phyloP scores from a whole-genome alignment of 2,113 vertebrate species.

The Catharus fuscescens region DNA sequence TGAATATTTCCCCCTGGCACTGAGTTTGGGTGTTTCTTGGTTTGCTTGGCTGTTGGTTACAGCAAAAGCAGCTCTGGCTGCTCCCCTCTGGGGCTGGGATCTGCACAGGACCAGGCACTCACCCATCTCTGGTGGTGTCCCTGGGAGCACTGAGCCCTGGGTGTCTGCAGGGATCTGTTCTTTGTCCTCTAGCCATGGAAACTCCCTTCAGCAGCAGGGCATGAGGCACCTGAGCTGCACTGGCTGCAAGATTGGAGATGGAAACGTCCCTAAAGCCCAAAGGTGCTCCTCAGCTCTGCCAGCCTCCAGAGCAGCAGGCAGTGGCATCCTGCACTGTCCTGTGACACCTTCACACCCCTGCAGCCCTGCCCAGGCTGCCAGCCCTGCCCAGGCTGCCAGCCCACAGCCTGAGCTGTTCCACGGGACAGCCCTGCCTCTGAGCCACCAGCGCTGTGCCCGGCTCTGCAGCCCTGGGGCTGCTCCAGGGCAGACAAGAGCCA shows the following conservation, averaged over 20 bases:
- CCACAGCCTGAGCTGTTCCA: too few species aligned
- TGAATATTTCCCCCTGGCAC: not conserved
- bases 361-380: too few species aligned
- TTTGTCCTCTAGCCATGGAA: not conserved
- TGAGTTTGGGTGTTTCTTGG: rapidly evolving
- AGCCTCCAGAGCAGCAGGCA: not conserved
- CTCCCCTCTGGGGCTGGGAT: not conserved
- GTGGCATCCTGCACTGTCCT: not conserved
- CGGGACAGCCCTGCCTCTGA: too few species aligned
- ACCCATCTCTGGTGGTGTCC: rapidly evolving
- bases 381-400: not conserved
- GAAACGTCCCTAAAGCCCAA: not conserved
- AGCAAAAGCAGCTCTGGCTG: not conserved
- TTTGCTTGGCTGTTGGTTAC: not conserved
- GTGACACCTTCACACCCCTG: rapidly evolving
- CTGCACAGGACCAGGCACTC: not conserved
- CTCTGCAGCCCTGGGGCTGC: too few species aligned
- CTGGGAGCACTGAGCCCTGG: rapidly evolving
- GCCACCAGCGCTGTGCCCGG: too few species aligned
- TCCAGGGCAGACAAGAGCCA: too few species aligned
- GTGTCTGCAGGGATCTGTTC: not conserved
- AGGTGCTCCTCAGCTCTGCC: not conserved
- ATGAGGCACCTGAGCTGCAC: not conserved
- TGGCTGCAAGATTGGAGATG: not conserved
- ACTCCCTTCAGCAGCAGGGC: not conserved